Evolutionary conservation across 2,113 vertebrate species (phyloP), one percentile per base, ranked within the genome.

Genomic region (Callorhinus ursinus): DNA sequence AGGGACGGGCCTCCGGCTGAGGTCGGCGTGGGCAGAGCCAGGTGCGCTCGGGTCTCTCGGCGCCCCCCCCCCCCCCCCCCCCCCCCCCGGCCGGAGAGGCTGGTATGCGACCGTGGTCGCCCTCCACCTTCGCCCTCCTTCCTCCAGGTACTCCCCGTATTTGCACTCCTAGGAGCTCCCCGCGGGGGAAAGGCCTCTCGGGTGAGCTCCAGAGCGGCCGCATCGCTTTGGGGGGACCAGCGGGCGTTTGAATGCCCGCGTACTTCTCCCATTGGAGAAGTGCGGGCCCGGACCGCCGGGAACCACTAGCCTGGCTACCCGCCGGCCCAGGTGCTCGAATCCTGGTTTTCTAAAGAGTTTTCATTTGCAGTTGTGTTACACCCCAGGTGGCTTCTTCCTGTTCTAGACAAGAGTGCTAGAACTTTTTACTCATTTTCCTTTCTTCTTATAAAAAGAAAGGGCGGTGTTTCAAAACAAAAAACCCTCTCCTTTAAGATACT

Each of bases 171-270:
- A 2, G 33, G 67, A 82, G 22, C 49, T 31, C 42, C 26, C 19
- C 4, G 0, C 28, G 0, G 57, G 80, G 26, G 4, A 31, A 24
- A 11, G 71, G 33, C 59, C 53, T 26, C 33, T 10, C 4, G 0
- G 5, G 22, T 14, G 57, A 28, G 16, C 18, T 21, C 3, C 5
- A 0, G 16, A 59, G 71, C 14, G 10, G 4, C 57, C 7, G 36
- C 55, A 3, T 10, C 1, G 10, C 86, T 19, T 39, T 46, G 1
- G 2, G 12, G 21, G 46, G 39, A 16, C 71, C 12, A 1, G 65
- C 15, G 1, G 80, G 42, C 5, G 15, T 97, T 98, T 94, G 92
- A 96, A 96, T 3, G 86, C 57, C 33, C 88, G 63, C 88, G 92
- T 26, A 33, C 59, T n/a, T 24, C 42, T 67, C 69, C 86, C 87